Evolutionary conservation across 2,888 invertebrate genomes (phyloP), one percentile per base, ranked within the genome.

Genomic region (Hypolimnas misippus): DNA sequence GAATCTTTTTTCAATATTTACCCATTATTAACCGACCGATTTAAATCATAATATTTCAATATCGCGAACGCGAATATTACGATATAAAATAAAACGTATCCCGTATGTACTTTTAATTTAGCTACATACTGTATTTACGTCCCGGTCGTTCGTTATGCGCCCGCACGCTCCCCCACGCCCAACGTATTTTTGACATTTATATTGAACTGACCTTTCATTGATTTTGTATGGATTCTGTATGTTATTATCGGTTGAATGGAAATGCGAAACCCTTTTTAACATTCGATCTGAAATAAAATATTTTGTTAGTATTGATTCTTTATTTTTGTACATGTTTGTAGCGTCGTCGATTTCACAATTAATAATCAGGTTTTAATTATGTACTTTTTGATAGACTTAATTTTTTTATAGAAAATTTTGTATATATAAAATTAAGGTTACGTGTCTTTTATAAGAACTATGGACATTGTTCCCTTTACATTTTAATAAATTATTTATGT

Each of bases 101-200:
- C n/a, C 49, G 31, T 21, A 14, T 62, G 55, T 65, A 55, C 57
- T 65, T 65, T 65, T 65, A 62, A 65, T 65, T 62, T 58, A 35
- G 54, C 55, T 49, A 38, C 50, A 46, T 61, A 31, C 10, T 6
- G 51, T 62, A 52, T 65, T 55, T 58, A 58, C 58, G 62, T 12
- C 10, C 35, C 33, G 16, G 51, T 10, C 19, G 50, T 54, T 61
- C 35, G 57, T 61, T 60, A 58, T 55, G 54, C 51, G 21, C 7
- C 25, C 59, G 31, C 42, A 53, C 56, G 63, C n/a, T 44, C 42
- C 52, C 10, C 44, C 44, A 19, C 42, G 2, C 46, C 38, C 40
- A 17, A 54, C 49, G 51, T 57, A 51, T 63, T 64, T 59, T 55
- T 62, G 64, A 60, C 57, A 63, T 57, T 60, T 40, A 61, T 65